These are phyloP conservation scores for Sorex fumeus DNA, from an alignment of 2,113 vertebrate species.

Conservation along the genomic window DNA sequence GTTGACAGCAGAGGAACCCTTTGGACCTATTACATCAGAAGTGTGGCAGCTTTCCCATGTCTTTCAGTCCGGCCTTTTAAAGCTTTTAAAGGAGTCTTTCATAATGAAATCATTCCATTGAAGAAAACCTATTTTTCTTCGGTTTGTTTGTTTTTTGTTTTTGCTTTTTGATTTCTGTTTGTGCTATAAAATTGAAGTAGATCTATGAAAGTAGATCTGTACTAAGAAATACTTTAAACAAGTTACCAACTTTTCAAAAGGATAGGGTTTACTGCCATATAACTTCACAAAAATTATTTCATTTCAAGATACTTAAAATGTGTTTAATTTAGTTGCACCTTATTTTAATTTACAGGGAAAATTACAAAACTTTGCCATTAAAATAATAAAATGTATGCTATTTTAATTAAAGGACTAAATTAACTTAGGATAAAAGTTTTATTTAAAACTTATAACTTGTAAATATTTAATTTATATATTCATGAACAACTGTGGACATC, in stretches of 20 bases:
- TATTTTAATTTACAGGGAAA: constrained; percentile 66
- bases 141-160: constrained; percentile 68
- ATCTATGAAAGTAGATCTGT: background rate
- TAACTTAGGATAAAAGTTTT: constrained; percentile 57
- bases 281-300: background rate
- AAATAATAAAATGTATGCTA: constrained; percentile 26
- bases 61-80: constrained; percentile 2
- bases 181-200: background rate
- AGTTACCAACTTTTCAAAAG: constrained; percentile 1
- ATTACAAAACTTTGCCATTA: constrained; percentile 58
- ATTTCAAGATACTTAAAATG: constrained; percentile 11
- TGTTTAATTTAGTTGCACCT: constrained; percentile 28
- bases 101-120: background rate
- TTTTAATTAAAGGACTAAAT: constrained; percentile 68
- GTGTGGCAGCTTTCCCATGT: constrained; percentile 2
- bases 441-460: constrained; percentile 71
- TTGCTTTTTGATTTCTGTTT: background rate
- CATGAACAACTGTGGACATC: constrained; percentile 11
- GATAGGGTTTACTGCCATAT: background rate
- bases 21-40: background rate
- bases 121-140: constrained; percentile 40
- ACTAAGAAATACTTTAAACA: background rate
- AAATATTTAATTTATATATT: constrained; percentile 75
- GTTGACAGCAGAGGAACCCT: constrained; percentile 20
- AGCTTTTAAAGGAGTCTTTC: background rate